Evolutionary conservation across 2,888 invertebrate genomes (phyloP).

Genomic region (Colostygia pectinataria): DNA sequence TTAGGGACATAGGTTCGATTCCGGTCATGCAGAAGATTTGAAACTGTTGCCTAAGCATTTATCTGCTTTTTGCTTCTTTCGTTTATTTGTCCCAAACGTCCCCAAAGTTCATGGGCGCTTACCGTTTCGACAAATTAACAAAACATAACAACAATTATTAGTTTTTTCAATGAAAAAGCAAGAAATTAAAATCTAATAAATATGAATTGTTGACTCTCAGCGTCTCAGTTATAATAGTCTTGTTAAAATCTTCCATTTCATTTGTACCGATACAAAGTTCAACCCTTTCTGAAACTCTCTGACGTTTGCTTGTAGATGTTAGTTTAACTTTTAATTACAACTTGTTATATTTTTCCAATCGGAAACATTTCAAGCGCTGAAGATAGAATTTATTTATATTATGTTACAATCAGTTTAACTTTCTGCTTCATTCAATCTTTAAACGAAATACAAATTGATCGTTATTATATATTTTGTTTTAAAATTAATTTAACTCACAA

Average conservation of each 20-base stretch:
- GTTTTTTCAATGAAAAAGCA: conserved; percentile 42
- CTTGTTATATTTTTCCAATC: conserved; percentile 28
- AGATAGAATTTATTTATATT: not conserved
- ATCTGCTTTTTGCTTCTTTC: too few relatives aligned
- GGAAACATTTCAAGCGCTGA: conserved; percentile 8
- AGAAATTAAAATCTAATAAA: conserved; percentile 62
- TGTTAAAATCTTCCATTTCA: conserved; percentile 81
- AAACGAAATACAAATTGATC: not conserved
- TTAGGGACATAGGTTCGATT: too few relatives aligned
- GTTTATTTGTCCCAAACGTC: too few relatives aligned
- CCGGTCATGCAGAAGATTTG: too few relatives aligned
- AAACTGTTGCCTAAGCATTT: too few relatives aligned
- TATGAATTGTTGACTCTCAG: conserved; percentile 56
- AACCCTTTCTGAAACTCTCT: conserved; percentile 57
- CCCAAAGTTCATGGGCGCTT: too few relatives aligned
- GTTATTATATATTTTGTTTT: not conserved
- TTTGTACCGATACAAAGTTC: conserved; percentile 61
- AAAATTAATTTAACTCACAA: too few relatives aligned
- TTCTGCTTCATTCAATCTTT: too few relatives aligned
- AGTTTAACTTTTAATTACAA: conserved; percentile 23
- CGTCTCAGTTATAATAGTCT: conserved; percentile 52
- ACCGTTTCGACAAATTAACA: conserved; percentile 10
- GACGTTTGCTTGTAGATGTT: conserved; percentile 23
- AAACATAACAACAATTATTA: conserved; percentile 23
- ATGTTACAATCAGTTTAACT: not conserved